Conservation (phyloP, 2,888 invertebrate genomes). For the Torymus aiolomorphi region DNA sequence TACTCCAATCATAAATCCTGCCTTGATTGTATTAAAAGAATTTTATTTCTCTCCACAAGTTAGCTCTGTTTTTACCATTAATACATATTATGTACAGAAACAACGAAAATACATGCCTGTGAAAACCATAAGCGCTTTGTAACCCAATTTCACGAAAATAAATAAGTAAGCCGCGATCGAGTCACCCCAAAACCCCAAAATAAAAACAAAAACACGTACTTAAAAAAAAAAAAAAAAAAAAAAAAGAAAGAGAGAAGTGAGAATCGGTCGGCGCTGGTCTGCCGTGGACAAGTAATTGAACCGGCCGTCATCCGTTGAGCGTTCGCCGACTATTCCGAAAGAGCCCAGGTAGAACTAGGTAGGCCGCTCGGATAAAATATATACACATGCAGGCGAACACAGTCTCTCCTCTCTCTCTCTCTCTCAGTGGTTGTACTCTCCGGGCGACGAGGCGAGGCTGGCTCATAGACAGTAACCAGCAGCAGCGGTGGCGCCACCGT, state of each 20-base stretch:
- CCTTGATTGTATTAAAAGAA: no score
- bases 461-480: no score
- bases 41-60: no score
- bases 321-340: conserved; percentile 49
- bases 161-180: background rate
- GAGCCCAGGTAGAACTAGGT: conserved; percentile 49
- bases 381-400: background rate
- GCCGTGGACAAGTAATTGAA: conserved; percentile 18
- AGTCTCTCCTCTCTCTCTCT: background rate
- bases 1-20: no score
- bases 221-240: background rate
- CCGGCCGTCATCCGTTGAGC: conserved; percentile 40
- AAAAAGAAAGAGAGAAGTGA: background rate
- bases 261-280: background rate
- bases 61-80: no score
- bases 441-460: conserved; percentile 36
- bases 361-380: background rate
- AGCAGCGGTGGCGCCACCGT: conserved; percentile 63
- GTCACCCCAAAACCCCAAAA: background rate
- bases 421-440: background rate
- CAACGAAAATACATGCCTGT: no score
- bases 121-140: background rate
- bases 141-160: background rate
- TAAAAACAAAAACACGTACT: background rate
- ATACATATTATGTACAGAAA: no score